Base-by-base conservation (phyloP, 2,113 vertebrate species). In the Python bivittatus region DNA sequence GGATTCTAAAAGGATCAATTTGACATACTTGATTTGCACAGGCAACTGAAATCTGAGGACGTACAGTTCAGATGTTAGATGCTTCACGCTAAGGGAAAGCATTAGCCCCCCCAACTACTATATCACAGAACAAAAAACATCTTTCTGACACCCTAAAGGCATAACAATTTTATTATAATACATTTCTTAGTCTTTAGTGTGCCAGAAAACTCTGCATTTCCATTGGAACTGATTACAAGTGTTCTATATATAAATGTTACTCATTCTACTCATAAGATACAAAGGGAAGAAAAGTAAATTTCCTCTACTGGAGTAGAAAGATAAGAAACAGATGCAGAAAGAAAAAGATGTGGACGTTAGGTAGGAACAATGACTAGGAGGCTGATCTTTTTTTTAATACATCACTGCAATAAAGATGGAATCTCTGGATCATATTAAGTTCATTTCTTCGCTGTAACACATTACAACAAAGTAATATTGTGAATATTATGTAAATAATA, bases 371-470 rank as follows among this genome's bases (percentile, higher is more conserved):
- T 72, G n/a, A 20, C 13, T 2, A 85, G 48, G 48, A 48, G 48
- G 15, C 13, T 72, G 15, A 6, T 38, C n/a, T 33, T 33, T 38
- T 72, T 72, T 72, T 72, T 7, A 48, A 48, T 48, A 48, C 6
- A 38, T 33, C 13, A 7, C 17, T 72, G 68, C n/a, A 72, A 20
- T 33, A 7, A 72, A 2, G 68, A 38, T 72, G 68, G 33, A 38
- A 72, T 72, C 53, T 15, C 54, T 88, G 42, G 64, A 79, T 48
- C 68, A 88, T 88, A 10, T 20, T 7, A 44, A 20, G 38, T 92
- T 90, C 5, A 33, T 0, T 0, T 42, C 0, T 72, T 83, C 84
- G 94, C 29, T 92, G 38, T 48, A 58, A 60, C 90, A 38, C 0
- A n/a, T 27, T 61, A 23, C 8, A 58, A 88, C 23, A 58, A 33